phyloP scores from a whole-genome alignment of 2,888 invertebrate species.

The Himalopsyche tibetana region DNA sequence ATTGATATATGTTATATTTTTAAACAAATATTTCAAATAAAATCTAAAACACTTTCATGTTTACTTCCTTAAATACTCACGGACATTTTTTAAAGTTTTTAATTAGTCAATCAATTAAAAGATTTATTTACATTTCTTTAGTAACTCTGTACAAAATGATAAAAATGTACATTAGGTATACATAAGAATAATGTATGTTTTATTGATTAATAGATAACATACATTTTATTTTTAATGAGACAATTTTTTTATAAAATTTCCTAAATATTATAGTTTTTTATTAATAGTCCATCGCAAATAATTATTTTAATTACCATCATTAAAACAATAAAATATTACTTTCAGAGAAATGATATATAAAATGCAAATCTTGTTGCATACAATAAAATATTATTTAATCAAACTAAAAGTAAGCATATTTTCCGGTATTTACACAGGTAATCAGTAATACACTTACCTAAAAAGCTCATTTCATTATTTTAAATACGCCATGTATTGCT shows the following conservation, averaged over 20 bases:
- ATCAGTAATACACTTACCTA: conserved; percentile 43
- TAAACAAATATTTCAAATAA: not conserved
- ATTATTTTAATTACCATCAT: too few species aligned
- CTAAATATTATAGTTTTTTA: not conserved
- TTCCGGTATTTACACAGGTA: conserved; percentile 6
- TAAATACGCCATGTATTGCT: conserved; percentile 17
- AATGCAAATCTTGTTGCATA: too few species aligned
- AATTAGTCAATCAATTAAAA: not conserved
- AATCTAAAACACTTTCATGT: not conserved
- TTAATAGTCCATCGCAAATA: too few species aligned
- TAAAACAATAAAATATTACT: too few species aligned
- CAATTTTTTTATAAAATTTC: not conserved
- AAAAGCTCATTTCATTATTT: conserved; percentile 49
- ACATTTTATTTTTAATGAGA: not conserved
- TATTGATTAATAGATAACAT: not conserved
- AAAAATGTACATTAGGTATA: not conserved
- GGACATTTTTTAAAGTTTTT: not conserved
- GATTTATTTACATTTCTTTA: not conserved
- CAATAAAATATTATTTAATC: too few species aligned
- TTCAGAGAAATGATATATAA: too few species aligned
- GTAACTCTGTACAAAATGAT: not conserved
- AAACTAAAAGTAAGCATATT: not conserved
- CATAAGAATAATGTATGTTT: not conserved
- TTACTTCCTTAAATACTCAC: not conserved
- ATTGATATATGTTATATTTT: conserved; percentile 21